phyloP scores from a whole-genome alignment of 2,797 vertebrate genomes.

The Telmatherina bonti region DNA sequence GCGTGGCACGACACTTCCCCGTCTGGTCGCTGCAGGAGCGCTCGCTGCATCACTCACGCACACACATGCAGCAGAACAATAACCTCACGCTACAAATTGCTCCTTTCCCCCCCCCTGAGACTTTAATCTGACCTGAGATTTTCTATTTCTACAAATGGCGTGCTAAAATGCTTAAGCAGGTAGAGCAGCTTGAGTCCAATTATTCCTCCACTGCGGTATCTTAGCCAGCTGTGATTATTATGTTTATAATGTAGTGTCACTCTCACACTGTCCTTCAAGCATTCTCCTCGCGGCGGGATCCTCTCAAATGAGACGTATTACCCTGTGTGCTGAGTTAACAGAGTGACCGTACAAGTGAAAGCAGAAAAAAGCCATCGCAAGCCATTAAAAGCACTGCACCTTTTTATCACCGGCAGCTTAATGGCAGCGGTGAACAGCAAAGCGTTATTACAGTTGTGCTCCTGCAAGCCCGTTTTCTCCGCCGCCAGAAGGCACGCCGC shows the following conservation, averaged over 20 bases:
- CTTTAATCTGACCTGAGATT: slow-evolving; percentile 67
- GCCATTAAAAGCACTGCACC: slow-evolving; percentile 76
- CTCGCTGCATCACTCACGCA: slow-evolving; percentile 46
- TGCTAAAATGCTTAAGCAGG: slow-evolving; percentile 72
- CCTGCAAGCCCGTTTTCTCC: slow-evolving; percentile 36
- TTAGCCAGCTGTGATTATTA: slow-evolving; percentile 81
- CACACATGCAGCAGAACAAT: slow-evolving; percentile 28
- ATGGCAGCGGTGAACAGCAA: slow-evolving; percentile 72
- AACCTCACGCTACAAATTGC: neutral
- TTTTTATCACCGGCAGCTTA: slow-evolving; percentile 76
- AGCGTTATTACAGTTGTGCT: slow-evolving; percentile 65
- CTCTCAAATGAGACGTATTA: slow-evolving; percentile 78
- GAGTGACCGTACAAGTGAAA: slow-evolving; percentile 62
- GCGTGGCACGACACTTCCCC: slow-evolving; percentile 51
- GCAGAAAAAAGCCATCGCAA: slow-evolving; percentile 51
- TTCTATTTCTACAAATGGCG: slow-evolving; percentile 65
- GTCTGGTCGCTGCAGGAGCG: slow-evolving; percentile 53
- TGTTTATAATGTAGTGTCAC: slow-evolving; percentile 80
- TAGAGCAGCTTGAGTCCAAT: slow-evolving; percentile 79
- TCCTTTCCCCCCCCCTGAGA: slow-evolving; percentile 26
- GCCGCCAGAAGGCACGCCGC: slow-evolving; percentile 44
- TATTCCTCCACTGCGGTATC: slow-evolving; percentile 75
- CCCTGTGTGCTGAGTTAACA: slow-evolving; percentile 75
- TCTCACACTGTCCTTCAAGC: slow-evolving; percentile 77
- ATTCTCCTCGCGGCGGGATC: slow-evolving; percentile 68